Base-by-base conservation (phyloP, 2,888 invertebrate genomes). In the Rhabditoides inermis region DNA sequence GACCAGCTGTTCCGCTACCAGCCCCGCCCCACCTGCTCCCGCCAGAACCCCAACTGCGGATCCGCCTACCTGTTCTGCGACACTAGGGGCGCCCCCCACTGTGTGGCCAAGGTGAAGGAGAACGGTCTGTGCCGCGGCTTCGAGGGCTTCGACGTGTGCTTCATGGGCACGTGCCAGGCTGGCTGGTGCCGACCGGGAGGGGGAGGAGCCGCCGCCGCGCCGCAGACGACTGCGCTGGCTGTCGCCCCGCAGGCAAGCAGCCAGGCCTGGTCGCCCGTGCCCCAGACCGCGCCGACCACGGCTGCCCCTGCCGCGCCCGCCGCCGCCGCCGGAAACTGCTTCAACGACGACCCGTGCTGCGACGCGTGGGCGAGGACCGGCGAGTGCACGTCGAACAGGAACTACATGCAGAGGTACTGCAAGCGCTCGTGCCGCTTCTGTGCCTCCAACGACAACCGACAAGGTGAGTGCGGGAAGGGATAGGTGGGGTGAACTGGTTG, bases 271-370 rank as follows among this genome's bases (percentile, higher is more conserved):
- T 23, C 32, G 15, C 10, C 32, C 15, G 10, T 10, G 15, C 32
- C 32, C 15, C 32, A 32, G 32, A 46, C 30, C 32, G 25, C 35
- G 32, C 35, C n/a, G 49, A 56, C 42, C 27, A 48, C 47, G 32
- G 54, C 56, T 42, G 59, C 53, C 37, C 54, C 50, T 35, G 25
- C 25, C 36, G 35, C 23, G 28, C 22, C 45, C 25, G 26, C 28
- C 27, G 25, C 23, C 20, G 26, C 32, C 25, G 26, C 44, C 4
- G n/a, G 44, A 7, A 68, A 64, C 40, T 73, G 73, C 59, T 70
- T 65, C 59, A 73, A 73, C 57, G 71, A 71, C 48, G 72, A 73
- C 58, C 73, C 73, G 10, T 73, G 73, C 60, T 73, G 73, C 49
- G 55, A 60, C 22, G 64, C 69, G 6, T 73, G 73, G 73, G 60